phyloP scores from a whole-genome alignment of 2,797 vertebrate genomes.

The Leucoraja ocellata region DNA sequence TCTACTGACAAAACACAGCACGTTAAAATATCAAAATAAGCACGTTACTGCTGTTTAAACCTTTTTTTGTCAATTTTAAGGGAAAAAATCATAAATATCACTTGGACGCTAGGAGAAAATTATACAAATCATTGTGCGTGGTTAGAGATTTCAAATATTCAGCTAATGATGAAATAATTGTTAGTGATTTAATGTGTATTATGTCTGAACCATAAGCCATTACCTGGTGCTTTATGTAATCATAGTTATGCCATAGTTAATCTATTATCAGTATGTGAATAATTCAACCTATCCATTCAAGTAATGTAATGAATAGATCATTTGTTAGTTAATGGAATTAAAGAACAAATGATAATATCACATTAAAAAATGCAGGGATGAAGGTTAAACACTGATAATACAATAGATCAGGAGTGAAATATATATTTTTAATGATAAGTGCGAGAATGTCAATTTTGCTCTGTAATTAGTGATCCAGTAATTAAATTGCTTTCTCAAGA shows the following conservation, averaged over 20 bases:
- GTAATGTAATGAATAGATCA: not conserved
- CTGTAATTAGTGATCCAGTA: not conserved
- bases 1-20: not conserved
- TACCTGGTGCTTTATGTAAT: conserved; percentile 4
- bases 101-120: not conserved
- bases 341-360: not conserved
- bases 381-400: not conserved
- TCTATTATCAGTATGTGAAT: not conserved
- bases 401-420: not conserved
- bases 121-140: not conserved
- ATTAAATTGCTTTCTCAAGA: not conserved
- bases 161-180: conserved; percentile 17
- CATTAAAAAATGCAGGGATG: not conserved
- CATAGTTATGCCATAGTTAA: conserved; percentile 9
- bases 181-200: not conserved
- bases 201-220: not conserved
- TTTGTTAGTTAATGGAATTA: not conserved
- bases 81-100: not conserved
- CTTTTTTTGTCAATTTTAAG: not conserved
- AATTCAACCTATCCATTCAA: not conserved
- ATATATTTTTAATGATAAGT: not conserved
- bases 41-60: too few species aligned
- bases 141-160: not conserved
- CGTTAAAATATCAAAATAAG: not conserved
- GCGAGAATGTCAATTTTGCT: not conserved